Base-by-base conservation (phyloP, 2,113 vertebrate species). In the Sander lucioperca region DNA sequence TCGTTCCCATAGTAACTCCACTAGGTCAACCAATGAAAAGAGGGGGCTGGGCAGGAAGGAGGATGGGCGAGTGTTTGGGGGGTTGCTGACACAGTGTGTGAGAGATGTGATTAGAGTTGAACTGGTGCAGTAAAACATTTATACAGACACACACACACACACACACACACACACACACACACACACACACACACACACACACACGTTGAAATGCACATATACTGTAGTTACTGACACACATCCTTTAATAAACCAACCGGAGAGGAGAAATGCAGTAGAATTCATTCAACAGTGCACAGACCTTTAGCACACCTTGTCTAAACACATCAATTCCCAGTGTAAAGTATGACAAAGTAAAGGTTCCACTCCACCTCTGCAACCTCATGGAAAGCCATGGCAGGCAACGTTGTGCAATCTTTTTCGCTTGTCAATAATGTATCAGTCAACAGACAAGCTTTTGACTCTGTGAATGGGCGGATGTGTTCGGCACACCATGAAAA, bases 21-120 rank as follows among this genome's bases (percentile, higher is more conserved):
- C 86, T 95, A 95, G 95, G 95, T 96, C 95, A 95, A 88, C 95
- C 95, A 96, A 95, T 96, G 85, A 93, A 93, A 94, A 87, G 73
- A 89, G 91, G 90, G 94, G 94, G 94, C 91, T 88, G 94, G 91
- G 92, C 91, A 86, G 85, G 80, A 78, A 80, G 82, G 82, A 79
- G 82, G 82, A 86, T 80, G 78, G 83, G 75, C 53, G 62, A 51
- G 70, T 59, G 69, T 86, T 80, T 86, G 43, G 59, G 69, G 30
- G 45, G 50, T n/a, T 59, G 54, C 53, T 86, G 82, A 89, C 80
- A 83, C 30, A 64, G 43, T 79, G 74, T 83, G 83, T 79, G 77
- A 76, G 68, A 70, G 62, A 68, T 69, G 70, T 83, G 85, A 90
- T 68, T 90, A 67, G 79, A 90, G 77, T 86, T 68, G 70, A 81